Percentiles rank a stretch among this genome's conserved stretches.
phyloP scores from a whole-genome alignment of 2,113 vertebrate species.

The Cyprinodon brontotheroides region DNA sequence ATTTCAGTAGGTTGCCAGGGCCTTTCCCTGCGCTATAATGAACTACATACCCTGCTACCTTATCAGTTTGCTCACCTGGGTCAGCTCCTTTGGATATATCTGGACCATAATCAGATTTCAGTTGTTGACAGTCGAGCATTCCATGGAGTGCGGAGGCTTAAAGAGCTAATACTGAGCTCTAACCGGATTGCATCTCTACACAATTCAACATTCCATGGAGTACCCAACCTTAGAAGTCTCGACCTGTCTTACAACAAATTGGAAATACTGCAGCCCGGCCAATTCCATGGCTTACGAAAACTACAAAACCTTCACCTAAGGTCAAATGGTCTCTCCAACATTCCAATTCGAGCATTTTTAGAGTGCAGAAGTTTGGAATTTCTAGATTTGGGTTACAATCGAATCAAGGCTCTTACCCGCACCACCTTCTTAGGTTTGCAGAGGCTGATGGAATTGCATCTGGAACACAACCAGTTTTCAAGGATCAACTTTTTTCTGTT shows the following conservation, averaged over 20 bases:
- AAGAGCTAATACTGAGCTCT: constrained; percentile 97
- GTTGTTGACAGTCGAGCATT: constrained; percentile 92
- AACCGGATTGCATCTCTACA: constrained; percentile 93
- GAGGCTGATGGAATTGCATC: constrained; percentile 93
- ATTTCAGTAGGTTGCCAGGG: constrained; percentile 95
- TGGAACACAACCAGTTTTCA: constrained; percentile 98
- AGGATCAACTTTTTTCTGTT: constrained; percentile 98
- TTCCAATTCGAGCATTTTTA: constrained; percentile 93
- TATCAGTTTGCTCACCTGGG: constrained; percentile 96
- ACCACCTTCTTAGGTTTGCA: constrained; percentile 94
- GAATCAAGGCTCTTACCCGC: constrained; percentile 91
- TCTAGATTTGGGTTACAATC: constrained; percentile 96
- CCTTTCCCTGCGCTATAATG: constrained; percentile 95
- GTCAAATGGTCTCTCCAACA: constrained; percentile 91
- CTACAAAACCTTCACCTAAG: constrained; percentile 93
- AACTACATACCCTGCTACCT: constrained; percentile 90
- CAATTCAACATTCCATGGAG: constrained; percentile 94
- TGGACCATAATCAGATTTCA: constrained; percentile 97
- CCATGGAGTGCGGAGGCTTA: constrained; percentile 93
- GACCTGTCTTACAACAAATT: constrained; percentile 98
- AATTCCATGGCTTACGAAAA: constrained; percentile 95
- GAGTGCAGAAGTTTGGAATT: constrained; percentile 98
- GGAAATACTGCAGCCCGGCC: constrained; percentile 90
- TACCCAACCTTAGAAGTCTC: constrained; percentile 96
- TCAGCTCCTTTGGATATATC: constrained; percentile 98